phyloP scores from a whole-genome alignment of 2,113 vertebrate species.

The Catharus bicknelli region DNA sequence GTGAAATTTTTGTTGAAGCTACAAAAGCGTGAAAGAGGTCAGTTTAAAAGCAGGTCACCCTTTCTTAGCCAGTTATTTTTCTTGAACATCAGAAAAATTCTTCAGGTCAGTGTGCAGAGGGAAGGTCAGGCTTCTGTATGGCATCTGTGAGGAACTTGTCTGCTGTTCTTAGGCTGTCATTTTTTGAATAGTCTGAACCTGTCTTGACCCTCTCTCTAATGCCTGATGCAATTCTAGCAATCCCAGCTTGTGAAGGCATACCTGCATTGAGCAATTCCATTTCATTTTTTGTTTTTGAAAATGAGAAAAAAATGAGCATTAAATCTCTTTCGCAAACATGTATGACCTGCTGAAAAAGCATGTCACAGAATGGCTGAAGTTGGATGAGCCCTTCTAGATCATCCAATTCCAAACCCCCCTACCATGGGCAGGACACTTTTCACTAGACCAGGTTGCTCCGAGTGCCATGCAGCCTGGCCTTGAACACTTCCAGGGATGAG shows the following conservation, averaged over 20 bases:
- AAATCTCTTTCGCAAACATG: background rate
- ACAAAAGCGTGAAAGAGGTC: background rate
- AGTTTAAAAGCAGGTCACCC: background rate
- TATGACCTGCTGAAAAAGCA: background rate
- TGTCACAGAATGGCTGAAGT: background rate
- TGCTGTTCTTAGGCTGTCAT: background rate
- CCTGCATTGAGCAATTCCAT: background rate
- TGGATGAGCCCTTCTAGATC: background rate
- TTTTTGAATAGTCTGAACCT: background rate
- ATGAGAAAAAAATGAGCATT: background rate
- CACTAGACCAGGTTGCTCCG: background rate
- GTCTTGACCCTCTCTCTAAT: background rate
- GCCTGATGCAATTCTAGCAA: background rate
- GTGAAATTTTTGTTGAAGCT: background rate
- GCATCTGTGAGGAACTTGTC: background rate
- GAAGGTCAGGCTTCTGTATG: accelerated
- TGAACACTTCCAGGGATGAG: background rate
- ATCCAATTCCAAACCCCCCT: background rate
- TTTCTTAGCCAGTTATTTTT: background rate
- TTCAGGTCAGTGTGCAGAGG: background rate
- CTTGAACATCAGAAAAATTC: background rate
- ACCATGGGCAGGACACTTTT: background rate
- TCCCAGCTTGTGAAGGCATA: background rate
- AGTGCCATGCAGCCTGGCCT: background rate
- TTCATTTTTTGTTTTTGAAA: background rate